These are phyloP conservation scores for Branchipolynoe longqiensis DNA, from an alignment of 2,888 invertebrate species.

Conservation along the genomic window DNA sequence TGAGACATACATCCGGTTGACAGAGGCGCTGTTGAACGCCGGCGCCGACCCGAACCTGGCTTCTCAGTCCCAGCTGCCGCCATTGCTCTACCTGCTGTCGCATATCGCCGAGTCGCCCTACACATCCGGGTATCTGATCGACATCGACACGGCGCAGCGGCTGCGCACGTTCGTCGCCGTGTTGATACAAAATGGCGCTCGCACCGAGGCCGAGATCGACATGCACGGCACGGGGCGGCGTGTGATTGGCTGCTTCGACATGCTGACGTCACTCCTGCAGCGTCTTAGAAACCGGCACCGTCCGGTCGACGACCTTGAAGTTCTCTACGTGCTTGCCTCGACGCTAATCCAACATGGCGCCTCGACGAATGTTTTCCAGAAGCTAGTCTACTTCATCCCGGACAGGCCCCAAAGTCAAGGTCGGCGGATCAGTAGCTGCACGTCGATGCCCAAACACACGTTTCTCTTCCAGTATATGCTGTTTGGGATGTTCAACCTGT, in stretches of 20 bases:
- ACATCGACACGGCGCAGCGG: slow-evolving; percentile 4
- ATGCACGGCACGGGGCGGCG: neutral
- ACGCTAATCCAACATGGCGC: slow-evolving; percentile 62
- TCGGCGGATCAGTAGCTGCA: neutral
- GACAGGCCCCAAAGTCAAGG: neutral
- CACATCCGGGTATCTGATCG: slow-evolving; percentile 46
- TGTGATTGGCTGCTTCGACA: slow-evolving; percentile 60
- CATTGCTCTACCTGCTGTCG: slow-evolving; percentile 60
- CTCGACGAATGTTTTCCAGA: slow-evolving; percentile 57
- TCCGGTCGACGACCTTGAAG: slow-evolving; percentile 43
- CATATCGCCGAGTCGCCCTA: slow-evolving; percentile 54
- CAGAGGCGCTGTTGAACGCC: slow-evolving; percentile 28
- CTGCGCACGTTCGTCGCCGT: slow-evolving; percentile 33
- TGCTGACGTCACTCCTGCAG: slow-evolving; percentile 56
- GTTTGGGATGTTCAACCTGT: slow-evolving; percentile 63
- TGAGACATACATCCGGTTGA: slow-evolving; percentile 51
- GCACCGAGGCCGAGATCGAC: slow-evolving; percentile 59
- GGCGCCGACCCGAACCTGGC: slow-evolving; percentile 53
- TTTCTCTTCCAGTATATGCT: slow-evolving; percentile 64
- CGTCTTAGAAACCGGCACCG: slow-evolving; percentile 44
- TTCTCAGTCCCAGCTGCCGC: slow-evolving; percentile 55
- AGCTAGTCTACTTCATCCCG: slow-evolving; percentile 54
- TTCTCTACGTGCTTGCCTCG: slow-evolving; percentile 29
- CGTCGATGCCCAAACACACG: slow-evolving; percentile 56
- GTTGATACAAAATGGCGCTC: slow-evolving; percentile 58